These are phyloP conservation scores for Gymnoscopelus braueri DNA, from an alignment of 2,797 vertebrate species.

Conservation along the genomic window DNA sequence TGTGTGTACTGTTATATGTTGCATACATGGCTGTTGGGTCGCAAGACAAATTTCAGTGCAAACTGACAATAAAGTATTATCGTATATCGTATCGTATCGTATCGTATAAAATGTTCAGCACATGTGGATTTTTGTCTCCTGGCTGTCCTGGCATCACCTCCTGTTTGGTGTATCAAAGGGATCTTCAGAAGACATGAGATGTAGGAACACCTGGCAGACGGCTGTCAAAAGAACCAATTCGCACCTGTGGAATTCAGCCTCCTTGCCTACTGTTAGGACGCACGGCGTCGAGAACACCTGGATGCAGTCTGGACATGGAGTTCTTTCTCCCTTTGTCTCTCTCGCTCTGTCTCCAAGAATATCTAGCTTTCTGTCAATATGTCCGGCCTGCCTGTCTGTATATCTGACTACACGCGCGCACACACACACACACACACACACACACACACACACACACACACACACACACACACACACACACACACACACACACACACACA, in stretches of 20 bases:
- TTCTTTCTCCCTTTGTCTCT: conserved; percentile 28
- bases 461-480: too few species aligned
- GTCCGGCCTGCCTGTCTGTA: not conserved
- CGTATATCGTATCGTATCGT: too few species aligned
- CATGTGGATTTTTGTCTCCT: conserved; percentile 5
- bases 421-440: too few species aligned
- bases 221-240: conserved; percentile 39
- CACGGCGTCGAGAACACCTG: conserved; percentile 52
- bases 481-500: not conserved
- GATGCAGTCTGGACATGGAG: conserved; percentile 35
- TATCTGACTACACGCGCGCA: not conserved
- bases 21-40: too few species aligned
- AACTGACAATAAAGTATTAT: too few species aligned
- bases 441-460: too few species aligned
- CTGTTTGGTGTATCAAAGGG: conserved; percentile 36
- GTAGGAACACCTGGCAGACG: conserved; percentile 51
- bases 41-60: too few species aligned
- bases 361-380: conserved; percentile 10
- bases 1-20: too few species aligned
- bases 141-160: conserved; percentile 43
- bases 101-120: not conserved
- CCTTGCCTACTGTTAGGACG: conserved; percentile 30
- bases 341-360: conserved; percentile 11
- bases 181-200: conserved; percentile 16
- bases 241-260: conserved; percentile 46